These are phyloP conservation scores for Pectinophora gossypiella DNA, from an alignment of 1,140 invertebrate genomes.

Conservation along the genomic window DNA sequence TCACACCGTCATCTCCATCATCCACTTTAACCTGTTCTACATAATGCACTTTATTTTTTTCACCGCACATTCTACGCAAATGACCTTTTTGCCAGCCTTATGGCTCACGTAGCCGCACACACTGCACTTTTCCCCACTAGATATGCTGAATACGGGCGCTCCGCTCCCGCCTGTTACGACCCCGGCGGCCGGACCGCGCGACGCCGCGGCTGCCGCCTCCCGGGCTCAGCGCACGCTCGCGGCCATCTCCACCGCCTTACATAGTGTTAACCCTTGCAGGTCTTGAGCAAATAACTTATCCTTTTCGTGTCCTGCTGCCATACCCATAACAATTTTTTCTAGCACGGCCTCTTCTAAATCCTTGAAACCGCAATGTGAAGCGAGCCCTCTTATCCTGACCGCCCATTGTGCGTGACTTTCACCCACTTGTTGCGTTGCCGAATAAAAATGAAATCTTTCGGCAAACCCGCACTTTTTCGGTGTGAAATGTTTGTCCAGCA, in stretches of 20 bases:
- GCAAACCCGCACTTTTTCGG: constrained; percentile 3
- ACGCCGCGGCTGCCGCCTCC: background rate
- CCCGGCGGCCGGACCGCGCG: no score
- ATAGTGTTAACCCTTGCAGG: background rate
- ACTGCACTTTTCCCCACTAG: constrained; percentile 4
- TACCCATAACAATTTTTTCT: constrained; percentile 1
- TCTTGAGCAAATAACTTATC: background rate
- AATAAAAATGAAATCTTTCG: constrained; percentile 2
- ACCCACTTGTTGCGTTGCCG: constrained; percentile 2
- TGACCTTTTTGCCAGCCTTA: constrained; percentile 3
- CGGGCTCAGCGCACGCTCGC: background rate
- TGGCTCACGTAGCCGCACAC: constrained; percentile 6
- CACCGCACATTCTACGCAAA: constrained; percentile 10
- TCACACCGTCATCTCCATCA: constrained; percentile 2
- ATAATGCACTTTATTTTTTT: constrained; percentile 9
- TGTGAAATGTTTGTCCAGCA: constrained; percentile 5
- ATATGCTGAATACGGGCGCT: no score
- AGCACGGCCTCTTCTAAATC: background rate
- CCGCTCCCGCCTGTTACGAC: no score
- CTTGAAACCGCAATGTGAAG: background rate
- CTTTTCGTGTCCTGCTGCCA: background rate
- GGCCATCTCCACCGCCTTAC: background rate
- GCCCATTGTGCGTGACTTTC: constrained; percentile 7
- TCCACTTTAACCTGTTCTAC: constrained; percentile 4
- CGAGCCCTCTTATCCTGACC: background rate